These are phyloP conservation scores for Philantomba maxwellii DNA, from an alignment of 2,113 vertebrate species.

Conservation along the genomic window DNA sequence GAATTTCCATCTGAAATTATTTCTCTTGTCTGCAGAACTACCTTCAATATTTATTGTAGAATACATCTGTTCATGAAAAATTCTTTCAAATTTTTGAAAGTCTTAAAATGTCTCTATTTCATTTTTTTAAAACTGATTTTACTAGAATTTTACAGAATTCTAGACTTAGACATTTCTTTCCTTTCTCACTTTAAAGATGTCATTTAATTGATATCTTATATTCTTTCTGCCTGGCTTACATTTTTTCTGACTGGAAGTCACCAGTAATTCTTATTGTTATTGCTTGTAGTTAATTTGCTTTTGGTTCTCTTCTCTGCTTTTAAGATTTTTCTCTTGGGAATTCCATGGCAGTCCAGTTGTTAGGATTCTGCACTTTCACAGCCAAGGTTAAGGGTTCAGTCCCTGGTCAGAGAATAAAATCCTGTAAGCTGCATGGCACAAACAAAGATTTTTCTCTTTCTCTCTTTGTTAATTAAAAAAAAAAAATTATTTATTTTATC, in stretches of 20 bases:
- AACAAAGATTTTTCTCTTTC: not conserved
- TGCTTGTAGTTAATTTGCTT: not conserved
- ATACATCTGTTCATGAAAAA: not conserved
- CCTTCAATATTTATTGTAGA: not conserved
- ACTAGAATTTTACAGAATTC: not conserved
- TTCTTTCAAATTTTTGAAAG: not conserved
- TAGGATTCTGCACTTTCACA: not conserved
- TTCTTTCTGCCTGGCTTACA: not conserved
- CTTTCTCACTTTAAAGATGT: not conserved
- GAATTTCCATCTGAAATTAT: not conserved
- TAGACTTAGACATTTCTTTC: not conserved
- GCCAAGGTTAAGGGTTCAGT: not conserved
- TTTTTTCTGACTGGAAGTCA: not conserved
- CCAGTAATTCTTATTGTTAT: not conserved
- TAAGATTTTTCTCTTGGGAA: not conserved
- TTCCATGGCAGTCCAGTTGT: not conserved
- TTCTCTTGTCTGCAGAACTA: not conserved
- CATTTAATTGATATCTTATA: not conserved
- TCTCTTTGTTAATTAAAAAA: accelerated
- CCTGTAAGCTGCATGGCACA: not conserved
- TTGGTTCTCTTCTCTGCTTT: not conserved
- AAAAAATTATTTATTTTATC: not conserved
- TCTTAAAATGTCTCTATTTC: not conserved
- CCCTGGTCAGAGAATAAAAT: not conserved
- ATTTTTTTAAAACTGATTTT: not conserved